These are phyloP conservation scores for Morpho helenor DNA, from an alignment of 2,888 invertebrate genomes.

Conservation along the genomic window DNA sequence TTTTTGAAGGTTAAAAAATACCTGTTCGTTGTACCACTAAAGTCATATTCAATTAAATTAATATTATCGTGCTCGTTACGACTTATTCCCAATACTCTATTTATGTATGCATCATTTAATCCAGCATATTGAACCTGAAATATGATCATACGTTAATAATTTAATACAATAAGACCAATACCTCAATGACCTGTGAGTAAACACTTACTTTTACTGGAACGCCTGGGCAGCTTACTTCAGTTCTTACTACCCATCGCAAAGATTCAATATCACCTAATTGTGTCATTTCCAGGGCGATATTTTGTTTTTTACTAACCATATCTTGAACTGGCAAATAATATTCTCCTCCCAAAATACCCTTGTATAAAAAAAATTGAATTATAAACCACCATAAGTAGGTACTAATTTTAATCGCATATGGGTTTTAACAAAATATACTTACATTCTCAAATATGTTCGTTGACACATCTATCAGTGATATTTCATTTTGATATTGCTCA, in stretches of 20 bases:
- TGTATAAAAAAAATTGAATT: background rate
- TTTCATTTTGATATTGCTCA: conserved; percentile 33
- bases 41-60: conserved; percentile 43
- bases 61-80: conserved; percentile 9
- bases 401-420: background rate
- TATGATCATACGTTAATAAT: conserved; percentile 22
- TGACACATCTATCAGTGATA: conserved; percentile 41
- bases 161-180: background rate
- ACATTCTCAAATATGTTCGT: conserved; percentile 24
- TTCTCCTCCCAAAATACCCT: conserved; percentile 41
- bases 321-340: conserved; percentile 35
- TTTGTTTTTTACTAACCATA: conserved; percentile 9
- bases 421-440: background rate
- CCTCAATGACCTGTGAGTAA: too few relatives aligned
- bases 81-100: conserved; percentile 34
- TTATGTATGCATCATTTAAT: conserved; percentile 37
- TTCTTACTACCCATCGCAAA: conserved; percentile 42
- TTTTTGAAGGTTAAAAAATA: conserved; percentile 18
- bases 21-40: conserved; percentile 48
- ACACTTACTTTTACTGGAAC: conserved; percentile 37
- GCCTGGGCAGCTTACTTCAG: conserved; percentile 28
- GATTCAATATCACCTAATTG: conserved; percentile 40
- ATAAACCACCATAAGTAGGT: too few relatives aligned
- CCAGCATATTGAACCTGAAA: conserved; percentile 46
- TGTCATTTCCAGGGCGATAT: conserved; percentile 31